Evolutionary conservation across 2,113 vertebrate species (phyloP), one percentile per base, ranked within the genome.

Genomic region (Podiceps cristatus): DNA sequence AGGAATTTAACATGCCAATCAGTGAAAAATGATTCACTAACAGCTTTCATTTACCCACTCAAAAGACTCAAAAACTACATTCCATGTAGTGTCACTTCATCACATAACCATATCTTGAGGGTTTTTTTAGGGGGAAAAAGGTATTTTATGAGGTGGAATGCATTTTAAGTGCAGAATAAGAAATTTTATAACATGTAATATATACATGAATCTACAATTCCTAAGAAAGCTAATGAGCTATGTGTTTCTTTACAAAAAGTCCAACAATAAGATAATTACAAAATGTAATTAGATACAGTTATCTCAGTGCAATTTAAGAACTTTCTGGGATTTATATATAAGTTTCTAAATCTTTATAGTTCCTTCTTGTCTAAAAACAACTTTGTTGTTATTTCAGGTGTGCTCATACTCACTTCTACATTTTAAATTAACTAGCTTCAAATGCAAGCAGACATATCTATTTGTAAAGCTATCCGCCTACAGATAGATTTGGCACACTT

Each of bases 1-100:
- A 97, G 93, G 84, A 75, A 80, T 95, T 95, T 42, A 63, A 58
- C 69, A 52, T 77, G 67, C 95, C 94, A 82, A 64, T 97, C 96
- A 80, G 44, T 74, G 53, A 93, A 63, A 95, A 92, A 59, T 73
- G 79, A 94, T 85, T 76, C 28, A 55, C 58, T 64, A 63, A 93
- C 60, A 79, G 25, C 50, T 75, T 64, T 79, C 79, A 73, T 82
- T 94, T 44, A 88, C 84, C 66, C 91, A 29, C 37, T 63, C 42
- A 27, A 24, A 42, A 37, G 29, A 9, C 19, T 53, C 73, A 67
- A 64, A 92, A 31, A 10, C 13, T 37, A 9, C 58, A 13, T n/a
- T 27, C 68, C 23, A 19, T 20, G 78, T 62, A 60, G 14, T 53
- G 90, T 47, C 9, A 47, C 56, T 40, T 37, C 37, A 37, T 37